A percentile compares a stretch with the other conserved stretches of the same genome.
phyloP scores from a whole-genome alignment of 1,140 invertebrate species.

The Drosophila nannoptera region DNA sequence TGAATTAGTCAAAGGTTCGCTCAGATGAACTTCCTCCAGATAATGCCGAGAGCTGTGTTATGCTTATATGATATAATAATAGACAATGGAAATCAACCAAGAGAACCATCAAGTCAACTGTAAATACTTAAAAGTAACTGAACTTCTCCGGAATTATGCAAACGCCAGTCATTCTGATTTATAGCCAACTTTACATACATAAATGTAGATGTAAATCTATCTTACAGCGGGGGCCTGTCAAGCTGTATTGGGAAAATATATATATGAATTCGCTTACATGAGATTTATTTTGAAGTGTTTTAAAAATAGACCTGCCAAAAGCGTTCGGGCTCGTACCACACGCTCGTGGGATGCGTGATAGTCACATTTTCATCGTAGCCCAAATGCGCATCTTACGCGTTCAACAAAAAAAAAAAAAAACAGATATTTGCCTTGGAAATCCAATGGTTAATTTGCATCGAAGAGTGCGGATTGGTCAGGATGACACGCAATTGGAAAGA shows the following conservation, averaged over 20 bases:
- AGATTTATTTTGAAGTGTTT: not conserved
- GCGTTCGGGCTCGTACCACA: not conserved
- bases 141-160: no score
- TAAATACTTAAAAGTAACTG: no score
- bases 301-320: conserved; percentile 4
- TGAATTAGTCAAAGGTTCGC: conserved; percentile 42
- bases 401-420: conserved; percentile 20
- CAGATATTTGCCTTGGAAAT: conserved; percentile 8
- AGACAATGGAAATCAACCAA: not conserved
- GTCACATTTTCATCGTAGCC: conserved; percentile 17
- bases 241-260: not conserved
- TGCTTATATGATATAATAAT: not conserved
- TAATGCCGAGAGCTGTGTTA: no score
- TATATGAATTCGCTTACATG: not conserved
- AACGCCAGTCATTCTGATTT: no score
- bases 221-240: not conserved
- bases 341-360: conserved; percentile 13
- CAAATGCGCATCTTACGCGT: not conserved
- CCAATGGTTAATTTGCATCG: conserved; percentile 24
- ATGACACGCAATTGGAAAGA: conserved; percentile 5
- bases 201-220: no score
- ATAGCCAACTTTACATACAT: not conserved
- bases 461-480: conserved; percentile 28
- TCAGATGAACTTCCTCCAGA: conserved; percentile 1
- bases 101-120: no score